phyloP scores from a whole-genome alignment of 1,140 invertebrate species.

The Vollenhovia emeryi region DNA sequence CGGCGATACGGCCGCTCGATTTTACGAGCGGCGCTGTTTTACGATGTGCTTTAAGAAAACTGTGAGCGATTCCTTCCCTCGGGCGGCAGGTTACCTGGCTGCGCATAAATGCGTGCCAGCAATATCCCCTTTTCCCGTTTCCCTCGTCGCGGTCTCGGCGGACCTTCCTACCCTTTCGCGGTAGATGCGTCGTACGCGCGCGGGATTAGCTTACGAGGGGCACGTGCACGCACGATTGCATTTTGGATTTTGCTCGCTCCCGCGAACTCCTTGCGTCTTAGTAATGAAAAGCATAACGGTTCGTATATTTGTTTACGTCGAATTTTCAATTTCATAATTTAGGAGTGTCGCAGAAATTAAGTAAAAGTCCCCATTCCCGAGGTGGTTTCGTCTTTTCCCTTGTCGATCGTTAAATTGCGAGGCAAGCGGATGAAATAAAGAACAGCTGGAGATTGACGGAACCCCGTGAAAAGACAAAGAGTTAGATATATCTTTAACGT shows the following conservation, averaged over 20 bases:
- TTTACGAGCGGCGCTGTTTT: constrained; percentile 70
- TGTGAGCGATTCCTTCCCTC: constrained; percentile 26
- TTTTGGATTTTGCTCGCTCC: not conserved
- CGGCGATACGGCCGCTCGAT: constrained; percentile 53
- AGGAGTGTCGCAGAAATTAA: not conserved
- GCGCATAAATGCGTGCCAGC: constrained; percentile 39
- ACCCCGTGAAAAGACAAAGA: constrained; percentile 30
- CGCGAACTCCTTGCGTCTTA: not conserved
- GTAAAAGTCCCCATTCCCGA: not conserved
- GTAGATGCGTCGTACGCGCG: not conserved
- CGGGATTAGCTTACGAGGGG: not conserved
- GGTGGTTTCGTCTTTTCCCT: not conserved
- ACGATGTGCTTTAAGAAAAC: constrained; percentile 62
- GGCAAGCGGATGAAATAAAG: constrained; percentile 20
- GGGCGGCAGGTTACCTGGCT: constrained; percentile 24
- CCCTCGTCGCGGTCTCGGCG: not conserved
- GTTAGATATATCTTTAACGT: constrained; percentile 62
- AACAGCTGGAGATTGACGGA: constrained; percentile 39
- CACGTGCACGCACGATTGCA: not conserved
- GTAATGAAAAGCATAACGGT: not conserved
- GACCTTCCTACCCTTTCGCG: not conserved
- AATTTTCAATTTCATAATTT: constrained; percentile 1
- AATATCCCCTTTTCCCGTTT: constrained; percentile 46
- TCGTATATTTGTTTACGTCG: not conserved
- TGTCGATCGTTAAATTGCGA: constrained; percentile 1